Percentiles rank a stretch among this genome's conserved stretches.
Conservation (phyloP, 2,113 vertebrate species). For the Cichladusa arquata region DNA sequence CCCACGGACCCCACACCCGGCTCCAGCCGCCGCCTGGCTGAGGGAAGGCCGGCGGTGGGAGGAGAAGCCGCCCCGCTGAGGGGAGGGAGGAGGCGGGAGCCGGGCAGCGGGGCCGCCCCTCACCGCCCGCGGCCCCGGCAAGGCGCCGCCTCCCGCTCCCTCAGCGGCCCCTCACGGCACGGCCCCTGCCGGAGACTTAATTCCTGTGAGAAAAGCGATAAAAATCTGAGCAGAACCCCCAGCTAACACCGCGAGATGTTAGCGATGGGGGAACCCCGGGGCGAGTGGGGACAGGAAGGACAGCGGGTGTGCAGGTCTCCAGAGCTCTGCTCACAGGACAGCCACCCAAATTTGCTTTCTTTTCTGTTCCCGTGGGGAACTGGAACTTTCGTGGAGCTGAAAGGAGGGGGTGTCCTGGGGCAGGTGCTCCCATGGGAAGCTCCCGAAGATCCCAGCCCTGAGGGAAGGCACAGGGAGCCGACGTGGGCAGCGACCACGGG, state of each 20-base stretch:
- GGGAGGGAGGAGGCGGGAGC: background rate
- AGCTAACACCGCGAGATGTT: accelerated
- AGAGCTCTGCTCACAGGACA: accelerated
- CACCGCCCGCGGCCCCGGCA: accelerated
- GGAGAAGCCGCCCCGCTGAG: background rate
- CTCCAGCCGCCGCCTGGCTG: accelerated
- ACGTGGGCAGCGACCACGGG: accelerated
- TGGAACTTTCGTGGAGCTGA: background rate
- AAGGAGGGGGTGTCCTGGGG: background rate
- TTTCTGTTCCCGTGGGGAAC: background rate
- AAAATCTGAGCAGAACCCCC: background rate
- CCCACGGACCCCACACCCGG: accelerated
- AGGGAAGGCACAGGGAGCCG: background rate
- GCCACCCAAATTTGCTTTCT: accelerated
- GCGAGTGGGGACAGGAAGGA: background rate
- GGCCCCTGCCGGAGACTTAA: accelerated
- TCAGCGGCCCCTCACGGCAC: accelerated
- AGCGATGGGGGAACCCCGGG: background rate
- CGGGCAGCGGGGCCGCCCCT: background rate
- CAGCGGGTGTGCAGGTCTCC: background rate
- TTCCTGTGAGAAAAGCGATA: background rate
- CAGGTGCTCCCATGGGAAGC: background rate
- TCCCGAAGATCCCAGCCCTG: background rate
- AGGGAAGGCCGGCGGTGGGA: background rate
- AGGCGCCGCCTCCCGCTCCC: background rate